These are phyloP conservation scores for Taxidea taxus DNA, from an alignment of 2,113 vertebrate genomes.

Conservation along the genomic window DNA sequence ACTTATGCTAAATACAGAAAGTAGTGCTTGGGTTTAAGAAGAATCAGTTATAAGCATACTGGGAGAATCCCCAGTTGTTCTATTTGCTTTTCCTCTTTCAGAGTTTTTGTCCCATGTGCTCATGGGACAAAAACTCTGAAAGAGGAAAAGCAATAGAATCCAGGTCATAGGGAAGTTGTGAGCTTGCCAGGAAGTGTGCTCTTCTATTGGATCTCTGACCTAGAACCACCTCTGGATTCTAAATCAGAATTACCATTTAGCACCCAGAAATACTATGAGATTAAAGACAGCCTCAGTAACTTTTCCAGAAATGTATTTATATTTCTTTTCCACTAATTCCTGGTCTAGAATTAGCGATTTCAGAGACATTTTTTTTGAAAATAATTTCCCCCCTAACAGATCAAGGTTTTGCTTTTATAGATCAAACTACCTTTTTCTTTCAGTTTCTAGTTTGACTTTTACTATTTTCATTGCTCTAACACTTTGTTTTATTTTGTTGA, in stretches of 20 bases:
- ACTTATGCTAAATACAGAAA: background rate
- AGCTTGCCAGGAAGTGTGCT: background rate
- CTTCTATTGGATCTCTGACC: background rate
- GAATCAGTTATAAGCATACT: background rate
- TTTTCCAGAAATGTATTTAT: background rate
- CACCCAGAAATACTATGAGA: background rate
- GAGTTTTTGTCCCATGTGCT: too few relatives aligned
- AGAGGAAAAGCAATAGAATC: background rate
- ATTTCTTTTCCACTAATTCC: background rate
- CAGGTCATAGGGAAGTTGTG: background rate
- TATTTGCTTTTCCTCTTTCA: too few relatives aligned
- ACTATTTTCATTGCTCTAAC: background rate
- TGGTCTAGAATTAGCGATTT: background rate
- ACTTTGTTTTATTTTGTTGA: conserved; percentile 10
- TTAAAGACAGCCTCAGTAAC: background rate
- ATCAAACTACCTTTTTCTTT: background rate
- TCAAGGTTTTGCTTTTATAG: background rate
- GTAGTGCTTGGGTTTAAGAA: background rate
- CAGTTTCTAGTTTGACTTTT: background rate
- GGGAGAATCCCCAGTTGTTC: background rate
- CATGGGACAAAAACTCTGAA: background rate
- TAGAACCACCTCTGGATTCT: background rate
- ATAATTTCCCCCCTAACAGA: background rate
- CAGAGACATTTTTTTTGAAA: background rate
- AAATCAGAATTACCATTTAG: background rate